Evolutionary conservation across 2,797 vertebrate species (phyloP).

Genomic region (Linurgus olivaceus): DNA sequence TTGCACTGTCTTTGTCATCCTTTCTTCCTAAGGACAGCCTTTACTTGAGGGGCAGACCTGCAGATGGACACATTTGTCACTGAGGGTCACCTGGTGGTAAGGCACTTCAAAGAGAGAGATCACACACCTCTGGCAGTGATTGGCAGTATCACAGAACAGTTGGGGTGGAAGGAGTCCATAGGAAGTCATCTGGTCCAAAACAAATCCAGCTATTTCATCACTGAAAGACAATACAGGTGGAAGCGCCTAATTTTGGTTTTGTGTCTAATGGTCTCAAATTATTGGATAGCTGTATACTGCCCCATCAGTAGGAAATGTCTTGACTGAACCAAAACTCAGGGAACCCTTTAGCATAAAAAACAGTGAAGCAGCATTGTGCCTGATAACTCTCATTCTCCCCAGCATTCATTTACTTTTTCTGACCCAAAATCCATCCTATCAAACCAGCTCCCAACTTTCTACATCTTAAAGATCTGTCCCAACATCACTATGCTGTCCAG

Average conservation of each 20-base stretch:
- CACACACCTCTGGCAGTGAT: not conserved
- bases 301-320: not conserved
- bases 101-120: not conserved
- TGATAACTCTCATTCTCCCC: not conserved
- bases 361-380: not conserved
- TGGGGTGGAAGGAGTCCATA: not conserved
- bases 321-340: not conserved
- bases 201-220: not conserved
- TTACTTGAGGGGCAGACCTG: not conserved
- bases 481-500: not conserved
- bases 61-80: not conserved
- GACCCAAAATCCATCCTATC: not conserved
- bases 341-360: not conserved
- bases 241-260: not conserved
- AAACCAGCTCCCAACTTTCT: not conserved
- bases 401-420: not conserved
- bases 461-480: not conserved
- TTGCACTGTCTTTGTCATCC: not conserved
- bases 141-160: not conserved
- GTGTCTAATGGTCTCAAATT: not conserved
- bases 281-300: not conserved
- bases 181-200: not conserved
- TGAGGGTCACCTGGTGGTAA: not conserved
- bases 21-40: not conserved
- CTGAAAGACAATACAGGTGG: not conserved